Percentiles rank a stretch among this genome's conserved stretches.
Evolutionary conservation across 2,888 invertebrate species (phyloP).

Genomic region (Cabera pusaria): DNA sequence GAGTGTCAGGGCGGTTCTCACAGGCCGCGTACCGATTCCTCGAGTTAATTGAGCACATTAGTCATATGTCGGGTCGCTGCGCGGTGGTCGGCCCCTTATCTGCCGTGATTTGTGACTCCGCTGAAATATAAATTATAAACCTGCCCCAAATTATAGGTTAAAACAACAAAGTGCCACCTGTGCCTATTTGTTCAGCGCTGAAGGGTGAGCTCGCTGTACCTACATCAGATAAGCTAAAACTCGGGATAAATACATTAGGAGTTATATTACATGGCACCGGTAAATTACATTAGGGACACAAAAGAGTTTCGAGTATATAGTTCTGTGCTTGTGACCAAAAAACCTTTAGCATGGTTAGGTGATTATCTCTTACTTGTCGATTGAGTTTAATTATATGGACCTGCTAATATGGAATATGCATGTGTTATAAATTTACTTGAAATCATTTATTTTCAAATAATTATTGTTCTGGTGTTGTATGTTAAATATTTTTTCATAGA

Average conservation of each 20-base stretch:
- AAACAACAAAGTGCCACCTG: conserved; percentile 39
- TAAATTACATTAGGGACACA: too few species aligned
- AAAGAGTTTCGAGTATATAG: too few species aligned
- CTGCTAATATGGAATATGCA: too few species aligned
- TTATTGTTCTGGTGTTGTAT: too few species aligned
- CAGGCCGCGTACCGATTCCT: conserved; percentile 44
- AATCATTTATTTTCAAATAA: too few species aligned
- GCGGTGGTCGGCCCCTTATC: conserved; percentile 58
- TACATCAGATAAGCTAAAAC: conserved; percentile 11
- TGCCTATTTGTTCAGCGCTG: conserved; percentile 36
- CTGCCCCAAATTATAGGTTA: conserved; percentile 50
- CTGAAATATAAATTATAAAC: conserved; percentile 64
- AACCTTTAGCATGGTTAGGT: too few species aligned
- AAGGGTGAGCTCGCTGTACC: conserved; percentile 20
- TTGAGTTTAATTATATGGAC: too few species aligned
- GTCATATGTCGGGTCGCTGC: conserved; percentile 61
- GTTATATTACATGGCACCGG: too few species aligned
- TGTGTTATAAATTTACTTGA: too few species aligned
- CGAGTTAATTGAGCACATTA: conserved; percentile 74
- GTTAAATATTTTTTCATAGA: too few species aligned
- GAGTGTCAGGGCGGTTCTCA: conserved; percentile 34
- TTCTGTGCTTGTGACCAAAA: too few species aligned
- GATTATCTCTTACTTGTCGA: too few species aligned
- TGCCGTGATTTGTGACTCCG: conserved; percentile 68
- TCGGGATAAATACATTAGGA: not conserved